Evolutionary conservation across 2,113 vertebrate genomes (phyloP).

Genomic region (Apodemus sylvaticus): DNA sequence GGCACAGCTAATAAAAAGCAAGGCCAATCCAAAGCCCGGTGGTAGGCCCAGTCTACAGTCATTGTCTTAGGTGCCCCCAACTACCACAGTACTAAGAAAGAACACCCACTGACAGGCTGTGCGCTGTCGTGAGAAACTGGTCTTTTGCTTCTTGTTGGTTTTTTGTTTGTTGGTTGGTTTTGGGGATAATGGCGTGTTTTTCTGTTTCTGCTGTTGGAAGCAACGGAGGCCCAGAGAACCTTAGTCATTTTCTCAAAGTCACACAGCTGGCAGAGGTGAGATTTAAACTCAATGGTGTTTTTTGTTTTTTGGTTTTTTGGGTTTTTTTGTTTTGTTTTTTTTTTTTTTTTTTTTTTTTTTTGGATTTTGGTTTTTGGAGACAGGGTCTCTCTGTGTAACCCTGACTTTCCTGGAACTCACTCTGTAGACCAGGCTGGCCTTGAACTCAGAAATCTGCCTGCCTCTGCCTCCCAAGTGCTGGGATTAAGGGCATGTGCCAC

Average conservation of each 20-base stretch:
- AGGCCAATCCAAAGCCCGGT: background rate
- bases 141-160: background rate
- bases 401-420: no score
- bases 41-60: background rate
- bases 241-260: background rate
- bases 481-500: no score
- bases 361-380: no score
- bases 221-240: background rate
- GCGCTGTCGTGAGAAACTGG: background rate
- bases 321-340: no score
- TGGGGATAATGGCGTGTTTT: no score
- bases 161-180: background rate
- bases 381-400: no score
- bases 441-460: no score
- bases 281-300: background rate
- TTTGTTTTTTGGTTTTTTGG: no score
- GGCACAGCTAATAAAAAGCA: conserved; percentile 2
- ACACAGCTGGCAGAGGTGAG: background rate
- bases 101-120: background rate
- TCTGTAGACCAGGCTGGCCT: no score
- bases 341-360: no score
- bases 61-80: no score
- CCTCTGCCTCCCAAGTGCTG: no score
- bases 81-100: background rate
- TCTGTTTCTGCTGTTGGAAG: background rate